Conservation (phyloP, 2,888 invertebrate species). For the Tetropium fuscum region DNA sequence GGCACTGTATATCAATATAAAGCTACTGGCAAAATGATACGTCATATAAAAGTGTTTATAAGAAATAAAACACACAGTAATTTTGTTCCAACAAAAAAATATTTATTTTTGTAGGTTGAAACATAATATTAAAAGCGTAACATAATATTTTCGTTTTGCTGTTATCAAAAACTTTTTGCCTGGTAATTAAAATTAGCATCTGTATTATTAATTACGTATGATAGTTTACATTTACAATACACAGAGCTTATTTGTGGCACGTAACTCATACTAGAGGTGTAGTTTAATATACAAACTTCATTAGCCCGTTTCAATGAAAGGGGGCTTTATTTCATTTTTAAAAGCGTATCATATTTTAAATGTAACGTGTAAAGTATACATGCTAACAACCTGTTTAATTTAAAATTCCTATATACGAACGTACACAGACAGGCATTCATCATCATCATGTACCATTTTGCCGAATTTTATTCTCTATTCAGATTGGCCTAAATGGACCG, state of each 20-base stretch:
- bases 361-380: slow-evolving; percentile 53
- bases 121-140: slow-evolving; percentile 14
- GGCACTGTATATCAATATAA: too few relatives aligned
- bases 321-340: slow-evolving; percentile 49
- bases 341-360: slow-evolving; percentile 52
- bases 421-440: slow-evolving; percentile 40
- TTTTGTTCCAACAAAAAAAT: not conserved
- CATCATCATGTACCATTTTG: slow-evolving; percentile 19
- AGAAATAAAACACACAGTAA: slow-evolving; percentile 5
- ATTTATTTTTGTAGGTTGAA: slow-evolving; percentile 4
- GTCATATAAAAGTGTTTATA: too few relatives aligned
- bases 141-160: slow-evolving; percentile 8
- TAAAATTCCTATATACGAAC: slow-evolving; percentile 48
- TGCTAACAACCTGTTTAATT: slow-evolving; percentile 57
- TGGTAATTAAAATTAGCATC: slow-evolving; percentile 35
- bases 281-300: slow-evolving; percentile 51
- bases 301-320: slow-evolving; percentile 49
- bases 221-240: slow-evolving; percentile 37
- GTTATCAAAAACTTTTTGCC: slow-evolving; percentile 25
- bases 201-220: slow-evolving; percentile 39
- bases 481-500: not conserved
- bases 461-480: slow-evolving; percentile 32
- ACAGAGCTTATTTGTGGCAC: slow-evolving; percentile 37
- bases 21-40: too few relatives aligned
- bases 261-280: slow-evolving; percentile 39